phyloP scores from a whole-genome alignment of 2,888 invertebrate species.

The Polyploca ridens region DNA sequence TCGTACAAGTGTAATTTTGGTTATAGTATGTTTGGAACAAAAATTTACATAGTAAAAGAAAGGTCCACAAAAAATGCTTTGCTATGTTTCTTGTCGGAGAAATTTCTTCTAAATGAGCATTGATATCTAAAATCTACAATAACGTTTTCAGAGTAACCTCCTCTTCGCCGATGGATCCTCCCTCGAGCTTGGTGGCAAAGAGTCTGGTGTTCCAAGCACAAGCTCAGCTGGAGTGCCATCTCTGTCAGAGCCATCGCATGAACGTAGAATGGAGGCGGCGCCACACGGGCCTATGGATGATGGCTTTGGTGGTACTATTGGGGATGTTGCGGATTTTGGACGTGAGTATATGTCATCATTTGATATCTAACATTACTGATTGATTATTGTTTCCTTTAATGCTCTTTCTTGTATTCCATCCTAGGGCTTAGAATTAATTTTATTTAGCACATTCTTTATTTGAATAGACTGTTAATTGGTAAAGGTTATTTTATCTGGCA shows the following conservation, averaged over 20 bases:
- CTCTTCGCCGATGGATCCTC: slow-evolving; percentile 90
- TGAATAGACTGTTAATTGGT: too few relatives aligned
- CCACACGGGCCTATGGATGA: slow-evolving; percentile 91
- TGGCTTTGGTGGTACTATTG: slow-evolving; percentile 93
- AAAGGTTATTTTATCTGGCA: too few relatives aligned
- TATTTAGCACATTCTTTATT: too few relatives aligned
- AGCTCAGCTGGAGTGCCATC: slow-evolving; percentile 77
- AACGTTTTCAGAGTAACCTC: slow-evolving; percentile 86
- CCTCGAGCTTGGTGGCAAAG: slow-evolving; percentile 79
- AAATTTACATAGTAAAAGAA: too few relatives aligned
- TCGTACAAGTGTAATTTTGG: too few relatives aligned
- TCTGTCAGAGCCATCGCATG: slow-evolving; percentile 76
- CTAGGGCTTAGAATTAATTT: too few relatives aligned
- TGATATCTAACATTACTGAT: too few relatives aligned
- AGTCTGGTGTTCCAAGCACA: slow-evolving; percentile 68
- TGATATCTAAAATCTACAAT: neutral
- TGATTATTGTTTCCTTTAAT: neutral
- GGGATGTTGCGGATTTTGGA: slow-evolving; percentile 93
- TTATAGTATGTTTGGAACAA: too few relatives aligned
- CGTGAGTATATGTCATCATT: slow-evolving; percentile 78
- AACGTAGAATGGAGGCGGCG: slow-evolving; percentile 88
- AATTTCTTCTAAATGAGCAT: too few relatives aligned
- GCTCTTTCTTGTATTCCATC: too few relatives aligned
- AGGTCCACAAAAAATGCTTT: too few relatives aligned
- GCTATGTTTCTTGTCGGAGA: too few relatives aligned